Evolutionary conservation across 92 coral and sea anemone genomes (phyloP).

Genomic region (Galaxea fascicularis): DNA sequence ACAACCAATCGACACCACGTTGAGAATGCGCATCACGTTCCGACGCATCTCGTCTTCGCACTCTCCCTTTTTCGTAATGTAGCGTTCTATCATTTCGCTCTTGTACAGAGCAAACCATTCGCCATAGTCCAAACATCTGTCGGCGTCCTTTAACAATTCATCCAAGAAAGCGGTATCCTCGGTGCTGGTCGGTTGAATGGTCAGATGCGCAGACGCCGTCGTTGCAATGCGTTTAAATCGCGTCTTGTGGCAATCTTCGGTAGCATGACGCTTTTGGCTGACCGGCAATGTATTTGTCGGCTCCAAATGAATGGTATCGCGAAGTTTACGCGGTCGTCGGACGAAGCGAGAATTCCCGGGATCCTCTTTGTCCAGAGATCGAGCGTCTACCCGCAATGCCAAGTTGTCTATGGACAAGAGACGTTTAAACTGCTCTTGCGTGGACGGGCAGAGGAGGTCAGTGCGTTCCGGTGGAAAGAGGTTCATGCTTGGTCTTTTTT

Average conservation of each 20-base stretch:
- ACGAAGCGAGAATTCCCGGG: background rate
- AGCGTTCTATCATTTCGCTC: background rate
- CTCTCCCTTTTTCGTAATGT: background rate
- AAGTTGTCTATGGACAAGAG: background rate
- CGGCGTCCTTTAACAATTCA: background rate
- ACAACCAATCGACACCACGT: background rate
- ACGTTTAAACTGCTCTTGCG: background rate
- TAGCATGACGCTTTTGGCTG: background rate
- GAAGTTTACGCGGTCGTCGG: constrained; percentile 4
- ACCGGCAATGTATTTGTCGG: background rate
- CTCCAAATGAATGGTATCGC: background rate
- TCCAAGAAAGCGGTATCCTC: background rate
- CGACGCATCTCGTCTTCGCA: background rate
- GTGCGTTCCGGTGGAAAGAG: background rate
- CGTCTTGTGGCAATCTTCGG: background rate
- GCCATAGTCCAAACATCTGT: background rate
- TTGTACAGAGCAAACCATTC: constrained; percentile 6
- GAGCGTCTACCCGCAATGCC: background rate
- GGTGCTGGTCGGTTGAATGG: constrained; percentile 4
- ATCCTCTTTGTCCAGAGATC: background rate
- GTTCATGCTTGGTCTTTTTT: background rate
- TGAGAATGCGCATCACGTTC: background rate
- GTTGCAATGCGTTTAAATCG: background rate
- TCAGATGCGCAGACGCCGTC: background rate
- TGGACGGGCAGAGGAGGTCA: background rate